Evolutionary conservation across 2,888 invertebrate genomes (phyloP), one percentile per base, ranked within the genome.

Genomic region (Andricus curvator): DNA sequence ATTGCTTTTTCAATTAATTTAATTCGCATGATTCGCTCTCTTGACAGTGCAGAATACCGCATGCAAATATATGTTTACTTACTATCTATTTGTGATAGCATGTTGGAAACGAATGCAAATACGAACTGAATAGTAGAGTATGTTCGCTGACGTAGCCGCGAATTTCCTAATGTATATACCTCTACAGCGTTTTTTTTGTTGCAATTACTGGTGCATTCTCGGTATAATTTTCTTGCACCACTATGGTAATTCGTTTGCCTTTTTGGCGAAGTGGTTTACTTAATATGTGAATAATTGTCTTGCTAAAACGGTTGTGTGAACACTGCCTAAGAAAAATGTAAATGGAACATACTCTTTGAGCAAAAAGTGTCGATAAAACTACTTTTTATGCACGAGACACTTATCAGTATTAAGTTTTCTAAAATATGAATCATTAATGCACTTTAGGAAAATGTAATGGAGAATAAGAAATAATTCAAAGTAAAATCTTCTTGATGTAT

Each of bases 201-300:
- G 80, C 84, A 84, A 84, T 84, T 83, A 83, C 79, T 77, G 78
- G 77, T 80, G 81, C 80, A 82, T 79, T 80, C 80, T 62, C 22
- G 25, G 79, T 81, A 82, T 81, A 82, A 80, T 56, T 74, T 74
- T 80, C 77, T 80, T 80, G 81, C 81, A 80, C 79, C 56, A 79
- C 80, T 78, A 77, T 76, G 81, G 70, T 83, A 80, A 82, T 83
- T 82, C 81, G 82, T 81, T 82, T 82, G 80, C 81, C 83, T 82
- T 80, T 70, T 74, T 74, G 56, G 74, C 20, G 29, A 70, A 70
- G 48, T 48, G 48, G 70, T 48, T 70, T 70, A 51, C 48, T 70
- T 51, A 74, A 29, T 51, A 33, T 33, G 51, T 74, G 56, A 74
- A 74, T 74, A 74, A 74, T 74, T 56, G 74, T 29, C 29, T 51